These are phyloP conservation scores for Pantherophis alleghaniensis DNA, from an alignment of 2,797 vertebrate species.

Conservation along the genomic window DNA sequence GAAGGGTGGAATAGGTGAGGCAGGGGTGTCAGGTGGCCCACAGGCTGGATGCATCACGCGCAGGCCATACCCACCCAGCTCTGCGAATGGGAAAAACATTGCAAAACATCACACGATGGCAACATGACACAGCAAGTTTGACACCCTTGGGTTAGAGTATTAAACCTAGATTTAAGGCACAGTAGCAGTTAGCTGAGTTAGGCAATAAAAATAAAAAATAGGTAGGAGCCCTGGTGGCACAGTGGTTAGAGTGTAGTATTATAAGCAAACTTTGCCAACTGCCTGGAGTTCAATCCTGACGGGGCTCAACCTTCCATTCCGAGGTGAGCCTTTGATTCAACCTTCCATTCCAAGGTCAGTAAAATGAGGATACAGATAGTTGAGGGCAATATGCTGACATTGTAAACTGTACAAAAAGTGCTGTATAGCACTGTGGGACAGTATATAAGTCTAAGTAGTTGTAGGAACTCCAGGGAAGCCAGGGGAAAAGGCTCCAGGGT, in stretches of 20 bases:
- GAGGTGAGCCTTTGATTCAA: neutral
- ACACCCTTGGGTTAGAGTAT: neutral
- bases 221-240: neutral
- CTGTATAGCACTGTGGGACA: neutral
- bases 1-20: neutral
- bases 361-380: neutral
- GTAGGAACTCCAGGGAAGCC: no score
- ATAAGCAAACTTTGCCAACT: neutral
- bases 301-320: neutral
- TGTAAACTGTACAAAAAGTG: neutral
- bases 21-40: no score
- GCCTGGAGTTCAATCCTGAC: neutral
- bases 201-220: neutral
- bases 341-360: neutral
- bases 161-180: neutral
- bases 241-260: neutral
- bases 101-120: no score
- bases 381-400: neutral
- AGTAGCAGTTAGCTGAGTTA: neutral
- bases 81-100: no score
- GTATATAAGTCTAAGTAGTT: neutral
- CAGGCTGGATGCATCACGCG: no score
- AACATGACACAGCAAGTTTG: no score
- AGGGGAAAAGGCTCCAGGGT: no score
- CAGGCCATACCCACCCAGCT: no score